phyloP scores from a whole-genome alignment of 2,888 invertebrate species.

The Drosophila demipolita region DNA sequence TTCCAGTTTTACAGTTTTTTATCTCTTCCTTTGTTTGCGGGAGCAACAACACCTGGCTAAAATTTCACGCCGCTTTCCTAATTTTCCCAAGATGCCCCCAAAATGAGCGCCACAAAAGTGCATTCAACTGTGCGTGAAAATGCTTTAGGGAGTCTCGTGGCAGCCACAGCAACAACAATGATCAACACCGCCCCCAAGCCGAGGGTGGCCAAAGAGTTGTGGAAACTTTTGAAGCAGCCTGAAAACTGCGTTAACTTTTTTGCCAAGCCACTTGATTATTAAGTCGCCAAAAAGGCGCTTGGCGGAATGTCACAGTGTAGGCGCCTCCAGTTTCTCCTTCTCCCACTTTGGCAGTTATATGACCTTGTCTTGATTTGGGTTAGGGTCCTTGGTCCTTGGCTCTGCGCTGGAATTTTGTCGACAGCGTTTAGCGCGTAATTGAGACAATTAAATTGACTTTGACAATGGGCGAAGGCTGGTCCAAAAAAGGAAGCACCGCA shows the following conservation, averaged over 20 bases:
- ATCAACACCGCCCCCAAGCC: background rate
- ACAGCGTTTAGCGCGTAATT: constrained; percentile 73
- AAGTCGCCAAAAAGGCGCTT: constrained; percentile 28
- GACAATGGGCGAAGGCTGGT: constrained; percentile 57
- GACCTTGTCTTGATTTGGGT: constrained; percentile 72
- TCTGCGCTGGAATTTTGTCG: constrained; percentile 47
- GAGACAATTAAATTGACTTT: constrained; percentile 80
- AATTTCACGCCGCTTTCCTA: constrained; percentile 22
- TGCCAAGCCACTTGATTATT: constrained; percentile 76
- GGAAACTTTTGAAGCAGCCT: constrained; percentile 74
- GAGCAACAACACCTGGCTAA: constrained; percentile 24
- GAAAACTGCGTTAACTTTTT: constrained; percentile 77
- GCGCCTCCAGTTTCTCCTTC: background rate
- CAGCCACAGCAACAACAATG: constrained; percentile 18
- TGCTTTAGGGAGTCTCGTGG: constrained; percentile 17
- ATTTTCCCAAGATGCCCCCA: constrained; percentile 18
- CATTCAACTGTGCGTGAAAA: constrained; percentile 77
- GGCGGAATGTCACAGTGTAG: constrained; percentile 61
- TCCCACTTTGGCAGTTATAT: background rate
- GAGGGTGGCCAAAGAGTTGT: constrained; percentile 54
- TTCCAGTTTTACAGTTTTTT: background rate
- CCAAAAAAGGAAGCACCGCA: constrained; percentile 48
- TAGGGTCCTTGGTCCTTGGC: constrained; percentile 33
- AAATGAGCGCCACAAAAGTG: constrained; percentile 65
- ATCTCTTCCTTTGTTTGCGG: constrained; percentile 1